Evolutionary conservation across 1,140 invertebrate species (phyloP).

Genomic region (Drosophila prosaltans): DNA sequence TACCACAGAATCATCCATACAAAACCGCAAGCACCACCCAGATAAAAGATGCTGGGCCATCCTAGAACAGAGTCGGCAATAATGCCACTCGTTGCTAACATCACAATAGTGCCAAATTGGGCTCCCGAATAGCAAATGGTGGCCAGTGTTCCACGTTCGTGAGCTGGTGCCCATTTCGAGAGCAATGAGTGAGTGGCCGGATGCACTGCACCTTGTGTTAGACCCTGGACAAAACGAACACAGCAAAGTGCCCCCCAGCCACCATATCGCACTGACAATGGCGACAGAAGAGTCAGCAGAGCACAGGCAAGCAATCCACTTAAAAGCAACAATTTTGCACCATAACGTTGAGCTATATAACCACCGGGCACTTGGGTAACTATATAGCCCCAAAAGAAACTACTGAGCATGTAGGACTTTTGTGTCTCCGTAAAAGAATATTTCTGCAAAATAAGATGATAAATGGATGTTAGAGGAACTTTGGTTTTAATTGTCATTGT

Average conservation of each 20-base stretch:
- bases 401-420: slow-evolving; percentile 83
- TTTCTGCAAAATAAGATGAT: slow-evolving; percentile 6
- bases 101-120: slow-evolving; percentile 90
- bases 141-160: slow-evolving; percentile 85
- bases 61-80: slow-evolving; percentile 87
- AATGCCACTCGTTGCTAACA: slow-evolving; percentile 86
- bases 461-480: neutral
- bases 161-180: slow-evolving; percentile 89
- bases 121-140: slow-evolving; percentile 87
- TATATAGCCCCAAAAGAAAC: slow-evolving; percentile 86
- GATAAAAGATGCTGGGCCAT: slow-evolving; percentile 92
- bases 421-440: slow-evolving; percentile 44
- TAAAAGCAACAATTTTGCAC: slow-evolving; percentile 84
- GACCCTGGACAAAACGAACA: slow-evolving; percentile 89
- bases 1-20: slow-evolving; percentile 87
- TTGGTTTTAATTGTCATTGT: neutral
- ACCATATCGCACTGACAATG: slow-evolving; percentile 78
- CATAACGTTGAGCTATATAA: slow-evolving; percentile 83
- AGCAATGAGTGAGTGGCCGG: slow-evolving; percentile 91
- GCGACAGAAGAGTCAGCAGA: slow-evolving; percentile 83
- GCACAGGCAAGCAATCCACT: slow-evolving; percentile 80
- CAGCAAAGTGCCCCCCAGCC: slow-evolving; percentile 85
- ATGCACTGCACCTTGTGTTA: slow-evolving; percentile 92
- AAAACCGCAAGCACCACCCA: slow-evolving; percentile 87
- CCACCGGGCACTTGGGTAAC: slow-evolving; percentile 75